Conservation (phyloP, 2,113 vertebrate species). For the Genyomyrus donnyi region DNA sequence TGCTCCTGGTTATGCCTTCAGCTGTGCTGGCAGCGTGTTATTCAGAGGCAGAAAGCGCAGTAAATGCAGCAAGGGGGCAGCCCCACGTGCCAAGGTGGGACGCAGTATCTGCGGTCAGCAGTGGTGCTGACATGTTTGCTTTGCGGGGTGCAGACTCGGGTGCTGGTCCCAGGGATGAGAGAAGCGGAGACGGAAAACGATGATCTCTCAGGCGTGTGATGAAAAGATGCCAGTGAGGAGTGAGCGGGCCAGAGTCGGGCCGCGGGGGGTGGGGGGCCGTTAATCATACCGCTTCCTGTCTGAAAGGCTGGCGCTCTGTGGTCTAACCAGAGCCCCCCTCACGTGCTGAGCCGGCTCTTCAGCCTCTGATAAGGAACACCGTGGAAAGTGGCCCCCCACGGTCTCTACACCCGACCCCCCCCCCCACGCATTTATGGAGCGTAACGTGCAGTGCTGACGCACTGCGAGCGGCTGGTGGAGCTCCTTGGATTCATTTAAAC, state of each 20-base stretch:
- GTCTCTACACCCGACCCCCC: background rate
- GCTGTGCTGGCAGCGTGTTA: background rate
- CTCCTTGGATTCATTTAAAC: background rate
- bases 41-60: background rate
- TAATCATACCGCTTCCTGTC: background rate
- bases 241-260: background rate
- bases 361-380: background rate
- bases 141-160: background rate
- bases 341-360: background rate
- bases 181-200: background rate
- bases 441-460: background rate
- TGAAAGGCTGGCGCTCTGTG: background rate
- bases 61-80: background rate
- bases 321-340: background rate
- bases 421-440: background rate
- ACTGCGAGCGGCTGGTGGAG: background rate
- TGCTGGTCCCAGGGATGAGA: background rate
- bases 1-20: background rate
- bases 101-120: background rate
- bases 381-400: background rate
- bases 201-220: background rate
- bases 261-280: background rate
- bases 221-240: background rate
- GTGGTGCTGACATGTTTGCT: background rate
- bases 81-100: background rate